Evolutionary conservation across 2,113 vertebrate species (phyloP).

Genomic region (Laticauda colubrina): DNA sequence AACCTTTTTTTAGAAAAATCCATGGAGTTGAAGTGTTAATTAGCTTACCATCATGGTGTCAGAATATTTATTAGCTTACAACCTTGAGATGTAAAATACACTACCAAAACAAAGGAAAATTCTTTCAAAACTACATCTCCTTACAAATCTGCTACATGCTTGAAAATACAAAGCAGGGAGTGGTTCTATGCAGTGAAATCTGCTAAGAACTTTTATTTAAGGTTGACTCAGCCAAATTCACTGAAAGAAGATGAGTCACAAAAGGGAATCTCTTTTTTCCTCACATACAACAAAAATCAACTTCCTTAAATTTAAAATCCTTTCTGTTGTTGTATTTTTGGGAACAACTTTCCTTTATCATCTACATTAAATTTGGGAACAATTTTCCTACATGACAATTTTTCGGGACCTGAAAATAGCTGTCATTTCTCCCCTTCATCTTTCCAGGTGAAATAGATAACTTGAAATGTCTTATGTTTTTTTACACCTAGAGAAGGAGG

Average conservation of each 20-base stretch:
- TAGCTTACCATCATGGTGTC: not conserved
- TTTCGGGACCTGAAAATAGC: not conserved
- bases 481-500: not conserved
- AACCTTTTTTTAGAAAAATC: not conserved
- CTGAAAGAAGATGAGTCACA: not conserved
- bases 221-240: not conserved
- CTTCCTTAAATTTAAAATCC: not conserved
- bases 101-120: not conserved
- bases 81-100: constrained; percentile 9
- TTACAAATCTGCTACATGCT: not conserved
- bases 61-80: not conserved
- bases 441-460: not conserved
- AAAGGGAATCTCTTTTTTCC: not conserved
- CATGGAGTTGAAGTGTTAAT: not conserved
- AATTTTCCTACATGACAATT: not conserved
- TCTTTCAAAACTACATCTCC: not conserved
- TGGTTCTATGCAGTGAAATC: not conserved
- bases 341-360: not conserved
- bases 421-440: not conserved
- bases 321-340: not conserved
- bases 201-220: not conserved
- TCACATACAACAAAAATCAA: not conserved
- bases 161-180: not conserved
- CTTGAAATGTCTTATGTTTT: not conserved
- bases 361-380: not conserved